phyloP scores from a whole-genome alignment of 2,888 invertebrate genomes.

The Salticus scenicus region DNA sequence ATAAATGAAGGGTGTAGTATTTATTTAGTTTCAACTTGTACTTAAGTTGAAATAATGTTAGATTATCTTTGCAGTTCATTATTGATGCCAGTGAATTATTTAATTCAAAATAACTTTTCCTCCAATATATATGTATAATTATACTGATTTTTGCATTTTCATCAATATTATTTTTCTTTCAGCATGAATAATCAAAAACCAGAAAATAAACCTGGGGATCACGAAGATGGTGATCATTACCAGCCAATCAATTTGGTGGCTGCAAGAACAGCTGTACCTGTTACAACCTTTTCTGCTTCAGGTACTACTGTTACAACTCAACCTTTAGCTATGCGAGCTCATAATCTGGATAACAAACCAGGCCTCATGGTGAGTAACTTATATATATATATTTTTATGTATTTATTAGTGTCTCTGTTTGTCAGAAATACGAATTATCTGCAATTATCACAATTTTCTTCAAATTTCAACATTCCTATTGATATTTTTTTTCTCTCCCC shows the following conservation, averaged over 20 bases:
- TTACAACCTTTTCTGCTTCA: slow-evolving; percentile 39
- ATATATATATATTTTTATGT: too few species aligned
- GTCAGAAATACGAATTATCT: not conserved
- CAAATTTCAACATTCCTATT: too few species aligned
- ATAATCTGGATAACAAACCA: slow-evolving; percentile 36
- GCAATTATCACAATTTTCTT: too few species aligned
- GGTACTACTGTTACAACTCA: slow-evolving; percentile 39
- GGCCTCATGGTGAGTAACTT: slow-evolving; percentile 49
- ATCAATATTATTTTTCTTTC: slow-evolving; percentile 2
- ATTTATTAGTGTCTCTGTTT: not conserved
- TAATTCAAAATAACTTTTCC: too few species aligned
- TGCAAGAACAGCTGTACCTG: slow-evolving; percentile 40
- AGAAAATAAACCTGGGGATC: slow-evolving; percentile 45
- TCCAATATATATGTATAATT: too few species aligned
- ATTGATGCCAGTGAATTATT: too few species aligned
- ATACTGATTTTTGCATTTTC: too few species aligned
- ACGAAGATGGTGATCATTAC: slow-evolving; percentile 61
- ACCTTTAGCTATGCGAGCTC: slow-evolving; percentile 53
- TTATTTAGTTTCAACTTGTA: too few species aligned
- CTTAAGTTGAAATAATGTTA: too few species aligned
- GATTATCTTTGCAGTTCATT: too few species aligned
- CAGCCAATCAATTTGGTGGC: slow-evolving; percentile 68
- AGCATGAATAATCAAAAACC: slow-evolving; percentile 63
- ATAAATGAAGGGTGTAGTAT: too few species aligned
- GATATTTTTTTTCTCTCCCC: too few species aligned